Evolutionary conservation across 2,888 invertebrate genomes (phyloP), one percentile per base, ranked within the genome.

Genomic region (Leptothorax acervorum): DNA sequence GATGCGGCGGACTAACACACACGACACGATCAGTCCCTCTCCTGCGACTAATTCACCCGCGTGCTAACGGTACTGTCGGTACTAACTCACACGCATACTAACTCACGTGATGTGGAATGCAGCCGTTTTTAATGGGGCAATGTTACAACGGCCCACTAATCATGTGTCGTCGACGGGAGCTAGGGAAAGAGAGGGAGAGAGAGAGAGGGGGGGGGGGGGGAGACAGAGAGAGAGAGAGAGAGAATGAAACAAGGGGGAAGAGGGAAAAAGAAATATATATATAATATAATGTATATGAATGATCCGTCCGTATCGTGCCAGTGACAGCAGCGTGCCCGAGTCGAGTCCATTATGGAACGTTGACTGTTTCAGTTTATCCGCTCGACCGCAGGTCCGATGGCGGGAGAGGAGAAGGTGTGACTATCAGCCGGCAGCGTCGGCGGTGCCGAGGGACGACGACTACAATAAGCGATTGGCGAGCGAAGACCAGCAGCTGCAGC

Each of bases 371-470:
- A 98, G 98, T 97, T 97, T 95, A 97, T 98, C 94, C 96, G 97
- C 93, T 97, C 97, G 89, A 97, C 95, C 94, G 97, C 96, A 95
- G 96, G 95, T 95, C 96, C 96, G 92, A 94, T 96, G 93, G 96
- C 96, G 91, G 97, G 96, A 92, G 97, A 97, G 95, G 97, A 97
- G 95, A 97, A 97, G 95, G 97, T 97, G 96, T 97, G 97, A 97
- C 97, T 97, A 96, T 96, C 95, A 92, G 93, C 85, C 94, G 93
- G 91, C 92, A 90, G 93, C 85, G 74, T 39, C 84, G 70, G 53
- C 84, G 71, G 76, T 78, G 75, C 87, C 70, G 73, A 83, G 82
- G 65, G 89, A 87, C 55, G 87, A 88, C 88, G 83, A 83, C 71
- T 84, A 31, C 55, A 35, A 57, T 51, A 78, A 39, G 70, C 82